Evolutionary conservation across 1,140 invertebrate genomes (phyloP), one percentile per base, ranked within the genome.

Genomic region (Gonioctena quinquepunctata): DNA sequence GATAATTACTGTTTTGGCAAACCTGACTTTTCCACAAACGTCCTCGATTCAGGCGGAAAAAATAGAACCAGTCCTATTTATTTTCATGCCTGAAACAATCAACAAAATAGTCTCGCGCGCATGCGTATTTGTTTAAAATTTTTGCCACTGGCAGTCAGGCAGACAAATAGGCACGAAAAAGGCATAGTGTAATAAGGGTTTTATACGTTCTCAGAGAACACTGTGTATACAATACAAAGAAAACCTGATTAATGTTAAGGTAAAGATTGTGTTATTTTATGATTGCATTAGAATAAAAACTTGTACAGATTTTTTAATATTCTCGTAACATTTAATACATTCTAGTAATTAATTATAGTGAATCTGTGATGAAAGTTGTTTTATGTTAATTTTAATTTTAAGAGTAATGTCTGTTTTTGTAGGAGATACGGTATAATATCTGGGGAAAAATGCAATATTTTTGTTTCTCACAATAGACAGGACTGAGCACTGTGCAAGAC

Each of bases 291-390:
- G 52, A 60, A 63, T 61, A 63, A 60, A 61, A 70, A 66, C 64
- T 69, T 74, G 73, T 74, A 74, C 68, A 74, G 69, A 74, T 71
- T 74, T 70, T 71, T 68, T 63, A 74, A 65, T 71, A 74, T 74
- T 74, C 73, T 74, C 73, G 66, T 74, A 74, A 69, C 68, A 69
- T 74, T 33, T 63, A 28, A 65, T 52, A 52, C 49, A 65, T 54
- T 69, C 60, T 65, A 68, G 25, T 27, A 56, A 74, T 28, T 74
- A 71, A 71, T 62, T 73, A 74, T 74, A 71, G 73, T 74, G 54
- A 74, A 66, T 71, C 73, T 74, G 73, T 74, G 73, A 74, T 74
- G 73, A 74, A 69, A 28, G 52, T 48, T 50, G 27, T 65, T 25
- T n/a, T 64, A 22, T 48, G 33, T 65, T 42, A 49, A 42, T 42